Evolutionary conservation across 2,888 invertebrate genomes (phyloP), one percentile per base, ranked within the genome.

Genomic region (Caenorhabditis drosophilae): DNA sequence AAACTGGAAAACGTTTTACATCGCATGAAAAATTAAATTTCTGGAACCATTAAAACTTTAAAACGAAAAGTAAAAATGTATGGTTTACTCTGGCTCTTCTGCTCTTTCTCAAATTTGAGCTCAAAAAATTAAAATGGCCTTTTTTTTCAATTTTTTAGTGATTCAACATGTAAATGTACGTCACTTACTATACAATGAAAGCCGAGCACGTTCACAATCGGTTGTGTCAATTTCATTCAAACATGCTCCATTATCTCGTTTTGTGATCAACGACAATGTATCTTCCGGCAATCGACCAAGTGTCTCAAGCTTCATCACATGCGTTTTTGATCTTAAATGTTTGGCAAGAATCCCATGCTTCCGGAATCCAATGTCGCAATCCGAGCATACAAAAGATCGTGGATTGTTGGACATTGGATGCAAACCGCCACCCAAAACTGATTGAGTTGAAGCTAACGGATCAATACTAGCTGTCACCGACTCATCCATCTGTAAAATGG

Each of bases 331-430:
- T 47, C 75, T 38, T 26, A 97, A 87, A 87, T 98, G 97, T 85
- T 96, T 96, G 0, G 95, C 94, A 79, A 98, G 87, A 85, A 96
- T 96, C 0, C 96, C 97, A 82, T 94, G 95, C 81, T 95, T 95
- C 9, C 86, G 79, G 84, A 98, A 97, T 9, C 94, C 95, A 75
- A 93, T 92, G 84, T 92, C 92, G 84, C 97, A 97, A 84, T 96
- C 94, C 20, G 89, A 90, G 86, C 97, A 97, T 82, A 93, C 92
- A 85, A 95, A 97, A 18, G 96, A 95, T 49, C 96, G 88, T 2
- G 96, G 96, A 86, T 96, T 95, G 44, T 46, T 55, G 2, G 62
- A 54, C 6, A 44, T 20, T 2, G 55, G 52, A 42, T 38, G 26
- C 7, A 50, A 11, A 4, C 49, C 50, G 4, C 71, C 71, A 6